Conservation (phyloP, 2,797 vertebrate species). For the Trichosurus vulpecula region DNA sequence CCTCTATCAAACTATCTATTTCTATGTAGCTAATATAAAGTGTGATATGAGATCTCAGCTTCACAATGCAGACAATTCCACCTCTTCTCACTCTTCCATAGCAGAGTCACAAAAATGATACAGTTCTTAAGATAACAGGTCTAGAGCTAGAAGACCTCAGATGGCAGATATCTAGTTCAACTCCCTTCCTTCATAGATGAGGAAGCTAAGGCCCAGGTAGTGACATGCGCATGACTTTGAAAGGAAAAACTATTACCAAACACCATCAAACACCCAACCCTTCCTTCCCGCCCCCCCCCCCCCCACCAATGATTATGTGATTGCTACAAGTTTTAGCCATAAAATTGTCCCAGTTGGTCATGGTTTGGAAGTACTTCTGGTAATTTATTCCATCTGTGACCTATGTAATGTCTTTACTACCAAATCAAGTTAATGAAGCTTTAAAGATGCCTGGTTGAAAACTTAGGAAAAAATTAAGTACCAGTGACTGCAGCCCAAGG, state of each 20-base stretch:
- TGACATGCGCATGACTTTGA: background rate
- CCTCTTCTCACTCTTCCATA: background rate
- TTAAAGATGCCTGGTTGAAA: background rate
- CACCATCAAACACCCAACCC: background rate
- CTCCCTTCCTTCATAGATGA: background rate
- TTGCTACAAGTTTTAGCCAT: background rate
- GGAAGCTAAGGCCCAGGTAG: background rate
- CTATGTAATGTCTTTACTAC: background rate
- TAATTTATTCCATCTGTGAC: conserved; percentile 3
- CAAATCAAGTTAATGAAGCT: background rate
- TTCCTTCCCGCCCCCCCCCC: background rate
- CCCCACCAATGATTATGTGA: background rate
- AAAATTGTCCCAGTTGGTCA: background rate
- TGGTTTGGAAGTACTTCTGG: background rate
- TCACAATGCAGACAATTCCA: background rate
- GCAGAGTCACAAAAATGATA: background rate
- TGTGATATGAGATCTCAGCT: background rate
- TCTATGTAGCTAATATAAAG: background rate
- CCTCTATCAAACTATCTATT: background rate
- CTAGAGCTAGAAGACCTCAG: background rate
- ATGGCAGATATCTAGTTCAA: background rate
- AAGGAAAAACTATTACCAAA: background rate
- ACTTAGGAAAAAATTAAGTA: background rate
- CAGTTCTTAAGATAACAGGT: background rate
- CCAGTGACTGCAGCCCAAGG: background rate